These are phyloP conservation scores for Eubasilissa splendida DNA, from an alignment of 2,888 invertebrate genomes.

Conservation along the genomic window DNA sequence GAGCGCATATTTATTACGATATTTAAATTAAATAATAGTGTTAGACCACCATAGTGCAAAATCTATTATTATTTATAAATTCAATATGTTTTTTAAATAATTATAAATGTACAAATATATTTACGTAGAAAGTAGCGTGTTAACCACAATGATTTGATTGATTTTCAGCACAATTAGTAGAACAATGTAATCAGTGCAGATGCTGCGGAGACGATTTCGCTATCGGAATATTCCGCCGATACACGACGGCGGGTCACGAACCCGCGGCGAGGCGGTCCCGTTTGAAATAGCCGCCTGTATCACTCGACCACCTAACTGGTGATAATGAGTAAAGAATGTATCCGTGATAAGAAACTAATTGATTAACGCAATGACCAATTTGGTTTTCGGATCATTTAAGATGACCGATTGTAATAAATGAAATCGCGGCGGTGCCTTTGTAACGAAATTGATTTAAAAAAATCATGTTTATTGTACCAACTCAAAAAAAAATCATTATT, in stretches of 20 bases:
- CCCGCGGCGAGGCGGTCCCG: conserved; percentile 2
- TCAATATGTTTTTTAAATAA: too few species aligned
- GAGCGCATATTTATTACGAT: too few species aligned
- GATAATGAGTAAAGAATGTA: background rate
- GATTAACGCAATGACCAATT: background rate
- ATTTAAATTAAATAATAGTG: too few species aligned
- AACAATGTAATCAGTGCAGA: conserved; percentile 14
- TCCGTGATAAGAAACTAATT: background rate
- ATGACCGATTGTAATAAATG: conserved; percentile 6
- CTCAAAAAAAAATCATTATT: too few species aligned
- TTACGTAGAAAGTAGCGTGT: conserved; percentile 6
- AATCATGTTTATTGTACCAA: too few species aligned
- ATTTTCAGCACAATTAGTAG: background rate
- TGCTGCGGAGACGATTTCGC: background rate
- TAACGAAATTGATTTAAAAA: too few species aligned
- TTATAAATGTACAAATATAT: background rate
- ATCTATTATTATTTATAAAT: too few species aligned
- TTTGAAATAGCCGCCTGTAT: conserved; percentile 19
- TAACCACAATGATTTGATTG: background rate
- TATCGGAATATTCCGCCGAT: background rate
- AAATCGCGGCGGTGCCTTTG: too few species aligned
- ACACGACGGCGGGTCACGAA: conserved; percentile 13
- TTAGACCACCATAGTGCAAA: too few species aligned
- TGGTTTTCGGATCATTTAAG: background rate
- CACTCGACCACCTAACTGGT: conserved; percentile 15